Conservation (phyloP, 2,797 vertebrate species). For the Bothrops alternatus region DNA sequence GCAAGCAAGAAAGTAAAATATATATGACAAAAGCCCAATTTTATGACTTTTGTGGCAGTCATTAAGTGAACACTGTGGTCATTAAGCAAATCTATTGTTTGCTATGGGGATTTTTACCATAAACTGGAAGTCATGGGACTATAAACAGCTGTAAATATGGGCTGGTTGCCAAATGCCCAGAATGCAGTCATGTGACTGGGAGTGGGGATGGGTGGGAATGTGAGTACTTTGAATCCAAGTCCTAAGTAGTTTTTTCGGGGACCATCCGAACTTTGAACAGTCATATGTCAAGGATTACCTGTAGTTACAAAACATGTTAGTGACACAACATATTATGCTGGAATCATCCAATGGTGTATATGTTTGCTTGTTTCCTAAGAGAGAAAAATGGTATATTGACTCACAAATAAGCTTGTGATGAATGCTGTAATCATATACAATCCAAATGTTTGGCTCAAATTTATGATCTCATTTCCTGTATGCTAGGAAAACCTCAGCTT, state of each 20-base stretch:
- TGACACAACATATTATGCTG: not conserved
- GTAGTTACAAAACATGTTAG: not conserved
- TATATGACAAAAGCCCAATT: not conserved
- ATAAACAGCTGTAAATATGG: not conserved
- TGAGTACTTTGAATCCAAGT: not conserved
- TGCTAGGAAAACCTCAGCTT: not conserved
- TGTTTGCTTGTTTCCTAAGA: not conserved
- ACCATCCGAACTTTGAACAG: not conserved
- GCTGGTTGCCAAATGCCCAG: not conserved
- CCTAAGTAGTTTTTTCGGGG: not conserved
- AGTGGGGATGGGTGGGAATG: accelerated
- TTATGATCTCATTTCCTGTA: not conserved
- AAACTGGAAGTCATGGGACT: not conserved
- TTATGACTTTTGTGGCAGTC: not conserved
- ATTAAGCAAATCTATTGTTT: not conserved
- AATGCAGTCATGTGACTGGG: not conserved
- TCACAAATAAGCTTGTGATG: not conserved
- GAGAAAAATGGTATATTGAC: not conserved
- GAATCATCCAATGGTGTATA: not conserved
- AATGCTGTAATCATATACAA: not conserved
- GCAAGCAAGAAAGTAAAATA: too few species aligned
- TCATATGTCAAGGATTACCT: not conserved
- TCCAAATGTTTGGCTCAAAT: not conserved
- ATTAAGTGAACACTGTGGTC: not conserved
- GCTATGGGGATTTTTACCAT: not conserved